Base-by-base conservation (phyloP, 2,797 vertebrate species). In the Chaetophractus vellerosus region DNA sequence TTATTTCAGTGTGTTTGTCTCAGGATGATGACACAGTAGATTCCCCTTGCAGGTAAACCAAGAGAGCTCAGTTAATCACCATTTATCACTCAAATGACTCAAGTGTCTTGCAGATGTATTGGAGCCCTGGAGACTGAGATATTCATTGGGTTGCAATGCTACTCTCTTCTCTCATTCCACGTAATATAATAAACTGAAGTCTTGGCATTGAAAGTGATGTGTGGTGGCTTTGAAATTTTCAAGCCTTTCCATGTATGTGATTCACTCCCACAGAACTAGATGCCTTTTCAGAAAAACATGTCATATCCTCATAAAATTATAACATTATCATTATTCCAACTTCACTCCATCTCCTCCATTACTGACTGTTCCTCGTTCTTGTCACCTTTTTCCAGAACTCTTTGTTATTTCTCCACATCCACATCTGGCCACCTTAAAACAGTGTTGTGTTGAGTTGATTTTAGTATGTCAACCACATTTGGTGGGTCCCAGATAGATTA, bases 271-370 rank as follows among this genome's bases (percentile, higher is more conserved):
- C 36, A 79, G 91, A 97, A 45, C 1, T 57, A 76, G 85, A 90
- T 87, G 55, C 0, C 50, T 96, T 96, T 98, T 95, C 79, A 85
- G 76, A 95, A 97, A 95, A 72, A 97, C 94, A 57, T 95, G 38
- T 92, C 95, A 0, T 84, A 82, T 97, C 96, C 94, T 97, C 98
- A 90, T 59, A 94, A 86, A 68, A 96, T 83, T 97, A 94, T 52
- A 52, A 50, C 48, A 96, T 95, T 52, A 23, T 96, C 83, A 52
- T 76, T 28, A 55, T 21, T 86, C 81, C 41, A 94, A 93, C 78
- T 90, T 95, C 15, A 6, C 59, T 82, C 64, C 71, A 72, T 95
- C 95, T 95, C 85, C 38, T 85, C 79, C 72, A 90, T 96, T 96
- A 88, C 88, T 90, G 72, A 84, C 45, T 90, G 31, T 96, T 94